Percentiles rank a stretch among this genome's conserved stretches.
phyloP scores from a whole-genome alignment of 1,140 invertebrate species.

The Ladona fulva region DNA sequence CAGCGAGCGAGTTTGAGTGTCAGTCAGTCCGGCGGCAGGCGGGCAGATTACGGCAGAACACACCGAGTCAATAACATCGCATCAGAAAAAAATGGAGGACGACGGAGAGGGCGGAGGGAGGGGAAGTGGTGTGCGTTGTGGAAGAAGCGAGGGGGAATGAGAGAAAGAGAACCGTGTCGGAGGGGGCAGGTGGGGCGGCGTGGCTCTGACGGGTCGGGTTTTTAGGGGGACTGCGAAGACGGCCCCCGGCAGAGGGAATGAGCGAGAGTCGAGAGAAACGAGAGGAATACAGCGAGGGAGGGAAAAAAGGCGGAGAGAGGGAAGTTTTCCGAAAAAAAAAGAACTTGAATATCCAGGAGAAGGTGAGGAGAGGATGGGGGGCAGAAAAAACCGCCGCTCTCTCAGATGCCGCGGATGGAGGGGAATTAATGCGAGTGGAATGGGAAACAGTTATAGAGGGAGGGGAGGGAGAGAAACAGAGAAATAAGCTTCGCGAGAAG shows the following conservation, averaged over 20 bases:
- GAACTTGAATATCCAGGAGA: neutral
- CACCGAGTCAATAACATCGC: constrained; percentile 7
- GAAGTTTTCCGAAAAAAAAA: neutral
- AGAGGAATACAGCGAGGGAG: neutral
- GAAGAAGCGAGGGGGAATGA: neutral
- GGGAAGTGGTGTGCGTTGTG: neutral
- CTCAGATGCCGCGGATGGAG: neutral
- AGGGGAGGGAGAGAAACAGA: neutral
- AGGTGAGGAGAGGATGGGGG: neutral
- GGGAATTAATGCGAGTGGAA: neutral
- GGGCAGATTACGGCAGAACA: constrained; percentile 2
- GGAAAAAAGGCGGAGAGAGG: neutral
- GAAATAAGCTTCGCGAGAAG: neutral
- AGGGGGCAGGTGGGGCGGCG: neutral
- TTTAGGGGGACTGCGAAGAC: neutral
- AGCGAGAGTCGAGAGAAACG: too few species aligned
- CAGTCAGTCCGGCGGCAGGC: constrained; percentile 3
- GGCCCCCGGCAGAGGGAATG: neutral
- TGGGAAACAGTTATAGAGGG: neutral
- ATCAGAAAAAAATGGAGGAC: constrained; percentile 7
- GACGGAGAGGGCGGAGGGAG: neutral
- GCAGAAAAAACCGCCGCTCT: neutral
- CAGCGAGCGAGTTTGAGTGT: neutral
- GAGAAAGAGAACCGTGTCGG: neutral
- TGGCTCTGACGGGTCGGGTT: neutral